Percentiles rank a stretch among this genome's conserved stretches.
Evolutionary conservation across 2,113 vertebrate species (phyloP).

Genomic region (Pithys albifrons): DNA sequence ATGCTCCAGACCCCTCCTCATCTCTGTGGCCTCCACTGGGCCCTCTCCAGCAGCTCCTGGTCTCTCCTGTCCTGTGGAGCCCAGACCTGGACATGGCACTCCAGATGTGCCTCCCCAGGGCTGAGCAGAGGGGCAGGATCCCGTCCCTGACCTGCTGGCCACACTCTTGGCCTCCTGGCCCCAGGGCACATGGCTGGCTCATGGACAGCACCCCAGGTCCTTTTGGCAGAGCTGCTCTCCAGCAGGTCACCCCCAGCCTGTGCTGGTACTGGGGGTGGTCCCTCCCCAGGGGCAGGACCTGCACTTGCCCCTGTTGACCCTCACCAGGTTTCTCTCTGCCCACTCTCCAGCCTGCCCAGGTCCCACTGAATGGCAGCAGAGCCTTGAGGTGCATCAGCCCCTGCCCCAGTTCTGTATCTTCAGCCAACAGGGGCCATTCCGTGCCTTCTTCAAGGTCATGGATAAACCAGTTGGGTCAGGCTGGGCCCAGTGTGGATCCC

Average conservation of each 20-base stretch:
- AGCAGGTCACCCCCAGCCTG: neutral
- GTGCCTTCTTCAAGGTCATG: fast-evolving
- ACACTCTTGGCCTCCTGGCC: neutral
- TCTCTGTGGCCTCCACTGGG: neutral
- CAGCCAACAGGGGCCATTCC: neutral
- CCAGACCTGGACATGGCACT: neutral
- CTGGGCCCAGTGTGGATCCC: neutral
- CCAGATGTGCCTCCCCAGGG: neutral
- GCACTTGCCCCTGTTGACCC: neutral
- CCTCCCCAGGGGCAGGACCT: neutral
- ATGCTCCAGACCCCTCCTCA: neutral
- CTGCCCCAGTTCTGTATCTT: neutral
- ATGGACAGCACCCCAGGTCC: neutral
- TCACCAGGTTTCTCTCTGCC: neutral
- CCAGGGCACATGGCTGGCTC: neutral
- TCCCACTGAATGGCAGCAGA: neutral
- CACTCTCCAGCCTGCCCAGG: neutral
- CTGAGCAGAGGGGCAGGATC: neutral
- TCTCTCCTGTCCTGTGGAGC: neutral
- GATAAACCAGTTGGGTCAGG: neutral
- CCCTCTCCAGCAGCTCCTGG: neutral
- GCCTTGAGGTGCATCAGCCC: neutral
- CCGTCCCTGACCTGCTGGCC: neutral
- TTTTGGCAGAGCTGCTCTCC: neutral
- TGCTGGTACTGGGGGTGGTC: neutral